These are phyloP conservation scores for Apis florea DNA, from an alignment of 1,140 invertebrate species.

Conservation along the genomic window DNA sequence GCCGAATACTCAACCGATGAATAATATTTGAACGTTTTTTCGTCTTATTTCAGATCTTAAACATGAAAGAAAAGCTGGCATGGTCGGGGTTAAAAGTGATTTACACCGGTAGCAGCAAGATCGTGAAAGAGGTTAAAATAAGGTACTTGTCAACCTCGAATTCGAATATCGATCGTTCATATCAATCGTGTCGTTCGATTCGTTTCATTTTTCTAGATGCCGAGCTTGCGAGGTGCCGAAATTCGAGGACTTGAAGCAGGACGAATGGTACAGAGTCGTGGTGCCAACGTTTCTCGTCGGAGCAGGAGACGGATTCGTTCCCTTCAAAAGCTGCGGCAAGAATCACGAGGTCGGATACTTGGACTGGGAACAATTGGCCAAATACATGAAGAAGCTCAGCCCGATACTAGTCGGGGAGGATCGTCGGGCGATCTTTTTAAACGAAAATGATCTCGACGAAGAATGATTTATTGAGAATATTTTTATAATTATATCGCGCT, in stretches of 20 bases:
- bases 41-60: slow-evolving; percentile 35
- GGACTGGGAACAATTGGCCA: slow-evolving; percentile 57
- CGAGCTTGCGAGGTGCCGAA: slow-evolving; percentile 84
- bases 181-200: not conserved
- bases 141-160: slow-evolving; percentile 47
- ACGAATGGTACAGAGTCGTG: slow-evolving; percentile 83
- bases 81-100: slow-evolving; percentile 78
- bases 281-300: slow-evolving; percentile 83
- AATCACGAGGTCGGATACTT: slow-evolving; percentile 61
- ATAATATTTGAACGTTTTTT: not conserved
- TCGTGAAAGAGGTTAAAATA: slow-evolving; percentile 59
- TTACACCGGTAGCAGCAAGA: slow-evolving; percentile 67
- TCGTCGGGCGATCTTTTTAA: slow-evolving; percentile 48
- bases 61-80: slow-evolving; percentile 33
- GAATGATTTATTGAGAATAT: no score
- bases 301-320: slow-evolving; percentile 84
- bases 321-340: slow-evolving; percentile 57
- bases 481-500: no score
- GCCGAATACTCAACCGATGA: not conserved
- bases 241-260: slow-evolving; percentile 80
- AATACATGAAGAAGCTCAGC: slow-evolving; percentile 64
- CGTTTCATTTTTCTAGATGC: slow-evolving; percentile 79
- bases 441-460: not conserved
- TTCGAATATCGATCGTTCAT: not conserved
- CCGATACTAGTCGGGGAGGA: slow-evolving; percentile 66